Evolutionary conservation across 1,140 invertebrate species (phyloP).

Genomic region (Ylistrum balloti): DNA sequence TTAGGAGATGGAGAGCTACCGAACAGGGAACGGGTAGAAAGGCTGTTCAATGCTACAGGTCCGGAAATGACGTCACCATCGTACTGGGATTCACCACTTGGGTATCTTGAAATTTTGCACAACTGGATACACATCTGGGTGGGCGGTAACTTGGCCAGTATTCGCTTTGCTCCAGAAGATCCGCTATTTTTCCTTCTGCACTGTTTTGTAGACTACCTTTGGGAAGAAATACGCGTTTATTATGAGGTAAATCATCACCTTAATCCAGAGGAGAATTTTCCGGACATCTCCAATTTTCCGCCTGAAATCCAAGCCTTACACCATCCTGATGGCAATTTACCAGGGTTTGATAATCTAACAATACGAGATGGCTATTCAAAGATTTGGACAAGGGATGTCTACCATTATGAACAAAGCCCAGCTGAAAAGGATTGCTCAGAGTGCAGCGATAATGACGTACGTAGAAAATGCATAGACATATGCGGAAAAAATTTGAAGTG

Average conservation of each 20-base stretch:
- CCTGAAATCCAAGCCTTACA: background rate
- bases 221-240: background rate
- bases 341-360: background rate
- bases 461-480: background rate
- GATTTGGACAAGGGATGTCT: background rate
- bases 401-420: background rate
- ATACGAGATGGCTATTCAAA: background rate
- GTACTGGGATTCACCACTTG: background rate
- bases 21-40: background rate
- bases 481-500: background rate
- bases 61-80: background rate
- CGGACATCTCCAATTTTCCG: background rate
- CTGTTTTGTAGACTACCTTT: background rate
- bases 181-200: constrained; percentile 18
- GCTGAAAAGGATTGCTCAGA: background rate
- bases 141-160: background rate
- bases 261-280: background rate
- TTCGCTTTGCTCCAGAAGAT: background rate
- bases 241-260: background rate
- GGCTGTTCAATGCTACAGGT: background rate
- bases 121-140: constrained; percentile 32
- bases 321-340: background rate
- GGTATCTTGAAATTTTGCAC: background rate
- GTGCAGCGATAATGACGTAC: background rate
- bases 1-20: background rate